phyloP scores from a whole-genome alignment of 2,113 vertebrate genomes.

The Larimichthys crocea region DNA sequence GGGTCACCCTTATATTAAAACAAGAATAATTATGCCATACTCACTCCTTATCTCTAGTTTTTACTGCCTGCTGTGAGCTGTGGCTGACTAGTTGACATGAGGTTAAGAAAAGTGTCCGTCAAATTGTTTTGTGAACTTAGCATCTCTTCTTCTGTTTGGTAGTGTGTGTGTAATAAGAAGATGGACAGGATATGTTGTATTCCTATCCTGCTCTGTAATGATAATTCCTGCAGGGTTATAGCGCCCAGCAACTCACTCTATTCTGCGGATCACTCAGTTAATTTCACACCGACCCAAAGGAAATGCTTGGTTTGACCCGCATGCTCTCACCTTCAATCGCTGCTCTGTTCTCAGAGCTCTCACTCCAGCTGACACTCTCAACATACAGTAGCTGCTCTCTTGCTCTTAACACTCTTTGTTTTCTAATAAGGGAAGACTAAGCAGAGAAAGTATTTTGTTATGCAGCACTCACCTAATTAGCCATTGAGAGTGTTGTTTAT shows the following conservation, averaged over 20 bases:
- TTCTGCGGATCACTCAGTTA: slow-evolving; percentile 48
- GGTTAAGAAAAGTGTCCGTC: slow-evolving; percentile 17
- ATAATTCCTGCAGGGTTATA: slow-evolving; percentile 45
- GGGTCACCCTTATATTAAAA: slow-evolving; percentile 64
- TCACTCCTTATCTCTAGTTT: neutral
- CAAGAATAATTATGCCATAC: slow-evolving; percentile 64
- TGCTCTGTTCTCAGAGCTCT: slow-evolving; percentile 8
- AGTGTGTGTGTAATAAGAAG: slow-evolving; percentile 12
- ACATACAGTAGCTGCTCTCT: slow-evolving; percentile 1
- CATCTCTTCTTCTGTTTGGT: neutral
- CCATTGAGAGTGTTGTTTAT: slow-evolving; percentile 36
- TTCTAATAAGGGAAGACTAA: slow-evolving; percentile 1
- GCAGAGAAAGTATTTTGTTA: slow-evolving; percentile 17
- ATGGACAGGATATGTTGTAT: slow-evolving; percentile 16
- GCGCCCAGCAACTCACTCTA: slow-evolving; percentile 22
- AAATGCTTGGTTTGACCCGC: slow-evolving; percentile 37
- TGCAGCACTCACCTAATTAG: slow-evolving; percentile 49
- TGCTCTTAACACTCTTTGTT: neutral
- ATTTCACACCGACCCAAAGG: slow-evolving; percentile 57
- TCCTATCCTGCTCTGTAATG: slow-evolving; percentile 11
- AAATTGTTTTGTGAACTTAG: neutral
- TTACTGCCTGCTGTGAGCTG: neutral
- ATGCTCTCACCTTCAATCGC: slow-evolving; percentile 1
- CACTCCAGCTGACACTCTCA: neutral
- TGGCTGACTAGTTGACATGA: slow-evolving; percentile 9